Evolutionary conservation across 2,888 invertebrate species (phyloP).

Genomic region (Acronicta aceris): DNA sequence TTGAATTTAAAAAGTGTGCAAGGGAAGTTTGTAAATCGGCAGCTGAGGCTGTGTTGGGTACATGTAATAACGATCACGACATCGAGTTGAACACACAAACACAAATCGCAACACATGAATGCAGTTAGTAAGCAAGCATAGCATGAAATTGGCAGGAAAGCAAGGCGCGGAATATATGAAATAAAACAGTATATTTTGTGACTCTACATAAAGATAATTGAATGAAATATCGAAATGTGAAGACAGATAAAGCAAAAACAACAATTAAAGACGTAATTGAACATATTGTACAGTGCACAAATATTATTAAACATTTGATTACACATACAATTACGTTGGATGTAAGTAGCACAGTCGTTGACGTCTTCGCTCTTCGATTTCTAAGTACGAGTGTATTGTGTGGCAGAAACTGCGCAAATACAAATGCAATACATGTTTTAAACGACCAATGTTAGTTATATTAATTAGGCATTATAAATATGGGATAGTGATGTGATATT

Average conservation of each 20-base stretch:
- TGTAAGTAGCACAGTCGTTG: constrained; percentile 80
- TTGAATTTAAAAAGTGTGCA: constrained; percentile 21
- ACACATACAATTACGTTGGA: constrained; percentile 82
- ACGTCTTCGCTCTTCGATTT: constrained; percentile 80
- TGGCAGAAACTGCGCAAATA: constrained; percentile 85
- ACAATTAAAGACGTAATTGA: constrained; percentile 57
- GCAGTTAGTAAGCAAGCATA: constrained; percentile 74
- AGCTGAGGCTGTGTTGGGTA: constrained; percentile 34
- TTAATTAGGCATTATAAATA: constrained; percentile 37
- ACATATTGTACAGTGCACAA: constrained; percentile 79
- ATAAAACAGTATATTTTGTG: constrained; percentile 4
- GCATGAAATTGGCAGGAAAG: constrained; percentile 56
- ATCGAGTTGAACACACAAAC: constrained; percentile 84
- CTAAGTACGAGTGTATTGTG: constrained; percentile 88
- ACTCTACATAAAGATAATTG: constrained; percentile 9
- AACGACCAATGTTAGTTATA: constrained; percentile 63
- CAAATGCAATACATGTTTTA: constrained; percentile 69
- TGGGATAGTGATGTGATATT: constrained; percentile 33
- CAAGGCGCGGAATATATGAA: constrained; percentile 22
- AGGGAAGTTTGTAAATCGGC: constrained; percentile 27
- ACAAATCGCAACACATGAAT: constrained; percentile 85
- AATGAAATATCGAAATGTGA: constrained; percentile 30
- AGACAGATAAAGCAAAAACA: constrained; percentile 43
- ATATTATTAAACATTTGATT: constrained; percentile 63
- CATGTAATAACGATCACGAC: constrained; percentile 48